phyloP scores from a whole-genome alignment of 1,140 invertebrate species.

The Acromyrmex charruanus region DNA sequence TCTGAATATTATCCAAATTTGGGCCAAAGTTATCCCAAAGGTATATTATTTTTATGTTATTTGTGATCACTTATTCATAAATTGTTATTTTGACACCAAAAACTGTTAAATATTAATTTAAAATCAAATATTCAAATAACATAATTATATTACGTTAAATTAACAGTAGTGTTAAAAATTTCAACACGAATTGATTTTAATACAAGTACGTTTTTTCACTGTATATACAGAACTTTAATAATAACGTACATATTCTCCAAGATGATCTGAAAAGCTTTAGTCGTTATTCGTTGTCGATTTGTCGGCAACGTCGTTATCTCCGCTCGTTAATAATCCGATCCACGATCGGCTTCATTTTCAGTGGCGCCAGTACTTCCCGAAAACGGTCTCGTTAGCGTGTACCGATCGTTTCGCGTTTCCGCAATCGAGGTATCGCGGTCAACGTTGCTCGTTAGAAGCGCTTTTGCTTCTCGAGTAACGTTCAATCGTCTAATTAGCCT shows the following conservation, averaged over 20 bases:
- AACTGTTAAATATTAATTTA: too few species aligned
- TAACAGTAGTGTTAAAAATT: too few species aligned
- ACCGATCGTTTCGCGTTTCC: slow-evolving; percentile 34
- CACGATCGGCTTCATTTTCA: slow-evolving; percentile 36
- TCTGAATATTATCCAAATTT: too few species aligned
- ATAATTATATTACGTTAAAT: too few species aligned
- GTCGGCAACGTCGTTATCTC: slow-evolving; percentile 6
- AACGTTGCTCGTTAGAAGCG: slow-evolving; percentile 55
- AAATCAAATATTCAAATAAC: too few species aligned
- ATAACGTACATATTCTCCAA: not conserved
- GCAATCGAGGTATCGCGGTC: slow-evolving; percentile 54
- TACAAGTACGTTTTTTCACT: too few species aligned
- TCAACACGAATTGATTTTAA: too few species aligned
- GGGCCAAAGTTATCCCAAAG: too few species aligned
- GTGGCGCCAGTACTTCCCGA: not conserved
- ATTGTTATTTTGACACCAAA: too few species aligned
- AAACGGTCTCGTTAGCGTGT: slow-evolving; percentile 45
- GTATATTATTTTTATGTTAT: too few species aligned
- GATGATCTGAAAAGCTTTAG: not conserved
- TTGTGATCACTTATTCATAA: too few species aligned
- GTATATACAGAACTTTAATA: not conserved
- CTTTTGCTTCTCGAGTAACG: slow-evolving; percentile 62
- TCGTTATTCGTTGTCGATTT: not conserved
- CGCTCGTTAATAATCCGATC: slow-evolving; percentile 47
- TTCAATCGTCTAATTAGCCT: slow-evolving; percentile 61